phyloP scores from a whole-genome alignment of 1,140 invertebrate species.

The Cherax quadricarinatus region DNA sequence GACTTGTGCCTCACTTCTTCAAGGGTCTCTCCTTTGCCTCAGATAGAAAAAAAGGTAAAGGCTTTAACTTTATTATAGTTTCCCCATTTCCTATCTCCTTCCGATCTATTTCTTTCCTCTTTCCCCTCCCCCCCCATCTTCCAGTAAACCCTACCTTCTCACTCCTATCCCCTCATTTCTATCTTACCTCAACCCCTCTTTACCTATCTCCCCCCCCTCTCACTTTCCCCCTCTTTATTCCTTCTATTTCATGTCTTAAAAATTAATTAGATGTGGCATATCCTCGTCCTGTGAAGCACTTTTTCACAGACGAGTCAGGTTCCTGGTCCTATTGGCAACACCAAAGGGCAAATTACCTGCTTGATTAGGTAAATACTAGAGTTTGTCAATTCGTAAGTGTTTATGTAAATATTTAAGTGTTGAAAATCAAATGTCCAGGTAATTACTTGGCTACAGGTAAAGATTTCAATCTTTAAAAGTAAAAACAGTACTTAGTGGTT shows the following conservation, averaged over 20 bases:
- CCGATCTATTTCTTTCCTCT: background rate
- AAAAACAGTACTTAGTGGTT: background rate
- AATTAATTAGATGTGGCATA: background rate
- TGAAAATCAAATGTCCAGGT: background rate
- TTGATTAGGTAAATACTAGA: background rate
- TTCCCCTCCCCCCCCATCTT: background rate
- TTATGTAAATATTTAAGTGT: conserved; percentile 7
- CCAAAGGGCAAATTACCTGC: background rate
- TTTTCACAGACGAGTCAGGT: background rate
- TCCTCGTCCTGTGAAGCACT: background rate
- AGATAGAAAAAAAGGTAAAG: background rate
- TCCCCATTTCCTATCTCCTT: background rate
- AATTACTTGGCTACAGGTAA: background rate
- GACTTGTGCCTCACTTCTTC: background rate
- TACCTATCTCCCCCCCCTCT: background rate
- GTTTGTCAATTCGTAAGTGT: background rate
- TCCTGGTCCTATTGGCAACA: background rate
- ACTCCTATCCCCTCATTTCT: background rate
- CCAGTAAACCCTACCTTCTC: no score
- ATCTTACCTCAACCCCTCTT: background rate
- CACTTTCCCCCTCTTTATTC: background rate
- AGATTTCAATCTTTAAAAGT: background rate
- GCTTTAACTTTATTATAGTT: no score
- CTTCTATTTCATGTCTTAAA: background rate
- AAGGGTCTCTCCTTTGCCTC: background rate